Evolutionary conservation across 2,113 vertebrate species (phyloP).

Genomic region (Leucoraja erinaceus): DNA sequence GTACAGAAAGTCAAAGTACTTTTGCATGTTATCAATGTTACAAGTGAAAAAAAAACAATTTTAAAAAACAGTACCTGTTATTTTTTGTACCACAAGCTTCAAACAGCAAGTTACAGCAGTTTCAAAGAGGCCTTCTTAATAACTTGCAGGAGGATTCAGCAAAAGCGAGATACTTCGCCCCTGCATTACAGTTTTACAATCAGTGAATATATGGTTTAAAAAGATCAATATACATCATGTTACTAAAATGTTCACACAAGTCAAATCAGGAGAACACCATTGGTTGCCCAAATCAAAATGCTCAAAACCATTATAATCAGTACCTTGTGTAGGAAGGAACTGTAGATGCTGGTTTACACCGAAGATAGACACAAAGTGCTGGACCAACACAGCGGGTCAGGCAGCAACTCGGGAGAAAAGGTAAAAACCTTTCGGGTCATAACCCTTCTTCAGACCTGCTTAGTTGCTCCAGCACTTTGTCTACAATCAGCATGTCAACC

Average conservation of each 20-base stretch:
- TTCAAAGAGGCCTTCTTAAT: slow-evolving; percentile 76
- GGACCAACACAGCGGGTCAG: too few species aligned
- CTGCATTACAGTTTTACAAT: slow-evolving; percentile 85
- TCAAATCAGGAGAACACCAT: background rate
- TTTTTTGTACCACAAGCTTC: slow-evolving; percentile 74
- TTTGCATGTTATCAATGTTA: slow-evolving; percentile 51
- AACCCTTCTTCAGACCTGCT: too few species aligned
- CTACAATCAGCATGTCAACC: background rate
- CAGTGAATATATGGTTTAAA: slow-evolving; percentile 68
- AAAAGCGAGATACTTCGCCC: slow-evolving; percentile 74
- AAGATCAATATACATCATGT: slow-evolving; percentile 22
- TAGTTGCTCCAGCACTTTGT: too few species aligned
- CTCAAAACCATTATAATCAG: background rate
- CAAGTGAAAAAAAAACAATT: slow-evolving; percentile 51
- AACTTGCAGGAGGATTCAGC: slow-evolving; percentile 70
- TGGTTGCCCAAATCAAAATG: background rate
- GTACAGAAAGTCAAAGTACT: slow-evolving; percentile 20
- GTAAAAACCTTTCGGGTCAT: too few species aligned
- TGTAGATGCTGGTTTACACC: too few species aligned
- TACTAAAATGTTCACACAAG: background rate
- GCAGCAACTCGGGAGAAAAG: too few species aligned
- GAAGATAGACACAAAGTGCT: too few species aligned
- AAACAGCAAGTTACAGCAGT: slow-evolving; percentile 70
- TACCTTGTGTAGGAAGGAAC: too few species aligned
- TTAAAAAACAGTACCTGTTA: slow-evolving; percentile 77